These are phyloP conservation scores for Eutrigla gurnardus DNA, from an alignment of 2,797 vertebrate species.

Conservation along the genomic window DNA sequence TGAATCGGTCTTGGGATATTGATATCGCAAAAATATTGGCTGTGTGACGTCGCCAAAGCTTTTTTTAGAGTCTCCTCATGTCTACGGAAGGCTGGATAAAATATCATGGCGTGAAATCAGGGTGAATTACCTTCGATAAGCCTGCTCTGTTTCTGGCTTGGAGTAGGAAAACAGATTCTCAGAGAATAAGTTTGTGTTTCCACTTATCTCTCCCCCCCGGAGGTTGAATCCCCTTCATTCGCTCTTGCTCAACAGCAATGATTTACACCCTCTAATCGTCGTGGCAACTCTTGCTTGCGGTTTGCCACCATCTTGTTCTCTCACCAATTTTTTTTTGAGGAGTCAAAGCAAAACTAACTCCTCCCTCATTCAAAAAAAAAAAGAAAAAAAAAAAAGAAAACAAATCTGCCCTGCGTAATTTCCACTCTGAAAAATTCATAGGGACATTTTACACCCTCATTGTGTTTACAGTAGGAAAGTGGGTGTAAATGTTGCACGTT, in stretches of 20 bases:
- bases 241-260: slow-evolving; percentile 11
- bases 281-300: slow-evolving; percentile 27
- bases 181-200: not conserved
- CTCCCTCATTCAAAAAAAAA: not conserved
- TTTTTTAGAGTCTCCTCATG: slow-evolving; percentile 8
- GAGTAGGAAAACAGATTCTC: slow-evolving; percentile 8
- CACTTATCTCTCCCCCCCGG: not conserved
- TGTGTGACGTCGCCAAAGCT: not conserved
- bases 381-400: slow-evolving; percentile 3
- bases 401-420: slow-evolving; percentile 41
- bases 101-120: slow-evolving; percentile 2
- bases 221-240: not conserved
- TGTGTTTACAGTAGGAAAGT: slow-evolving; percentile 43
- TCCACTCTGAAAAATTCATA: slow-evolving; percentile 66
- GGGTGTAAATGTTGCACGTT: slow-evolving; percentile 29
- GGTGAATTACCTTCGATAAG: slow-evolving; percentile 17
- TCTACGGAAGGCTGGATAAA: slow-evolving; percentile 5
- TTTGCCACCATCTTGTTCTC: slow-evolving; percentile 43
- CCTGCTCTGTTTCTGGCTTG: slow-evolving; percentile 1
- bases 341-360: slow-evolving; percentile 34
- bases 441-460: slow-evolving; percentile 61
- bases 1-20: slow-evolving; percentile 25
- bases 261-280: slow-evolving; percentile 41
- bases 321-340: not conserved
- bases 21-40: slow-evolving; percentile 23